phyloP scores from a whole-genome alignment of 2,888 invertebrate species.

The Orthonevra nobilis region DNA sequence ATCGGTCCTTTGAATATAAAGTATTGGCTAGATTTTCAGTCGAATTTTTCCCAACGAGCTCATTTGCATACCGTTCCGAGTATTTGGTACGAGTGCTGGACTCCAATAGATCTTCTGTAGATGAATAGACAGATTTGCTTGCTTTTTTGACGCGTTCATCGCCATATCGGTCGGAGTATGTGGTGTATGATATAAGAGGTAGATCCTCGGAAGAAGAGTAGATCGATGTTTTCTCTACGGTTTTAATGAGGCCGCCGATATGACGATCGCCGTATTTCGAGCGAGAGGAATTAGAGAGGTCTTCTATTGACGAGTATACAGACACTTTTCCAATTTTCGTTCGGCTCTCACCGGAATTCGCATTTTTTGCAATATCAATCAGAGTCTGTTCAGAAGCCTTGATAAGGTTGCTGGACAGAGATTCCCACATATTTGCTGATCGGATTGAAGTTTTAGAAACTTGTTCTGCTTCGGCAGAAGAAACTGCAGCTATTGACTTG shows the following conservation, averaged over 20 bases:
- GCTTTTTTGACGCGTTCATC: slow-evolving; percentile 2
- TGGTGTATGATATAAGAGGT: slow-evolving; percentile 27
- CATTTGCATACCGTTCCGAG: slow-evolving; percentile 17
- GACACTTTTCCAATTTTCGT: slow-evolving; percentile 53
- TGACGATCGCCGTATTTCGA: slow-evolving; percentile 45
- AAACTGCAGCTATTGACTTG: slow-evolving; percentile 36
- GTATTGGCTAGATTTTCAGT: slow-evolving; percentile 32
- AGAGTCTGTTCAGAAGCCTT: slow-evolving; percentile 59
- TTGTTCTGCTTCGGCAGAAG: slow-evolving; percentile 29
- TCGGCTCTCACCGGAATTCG: slow-evolving; percentile 16
- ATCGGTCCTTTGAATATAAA: slow-evolving; percentile 36
- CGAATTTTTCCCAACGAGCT: slow-evolving; percentile 35
- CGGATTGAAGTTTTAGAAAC: slow-evolving; percentile 47
- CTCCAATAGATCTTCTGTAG: slow-evolving; percentile 36
- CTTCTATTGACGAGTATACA: slow-evolving; percentile 55
- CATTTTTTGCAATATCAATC: slow-evolving; percentile 44
- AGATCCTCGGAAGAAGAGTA: slow-evolving; percentile 59
- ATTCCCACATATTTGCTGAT: slow-evolving; percentile 65
- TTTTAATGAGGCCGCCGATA: slow-evolving; percentile 49
- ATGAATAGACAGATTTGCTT: slow-evolving; percentile 38
- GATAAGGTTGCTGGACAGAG: slow-evolving; percentile 52
- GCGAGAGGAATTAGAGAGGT: slow-evolving; percentile 31
- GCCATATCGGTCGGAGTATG: slow-evolving; percentile 54
- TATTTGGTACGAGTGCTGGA: slow-evolving; percentile 19
- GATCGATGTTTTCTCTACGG: slow-evolving; percentile 53